phyloP scores from a whole-genome alignment of 2,113 vertebrate genomes.

The Pandion haliaetus region DNA sequence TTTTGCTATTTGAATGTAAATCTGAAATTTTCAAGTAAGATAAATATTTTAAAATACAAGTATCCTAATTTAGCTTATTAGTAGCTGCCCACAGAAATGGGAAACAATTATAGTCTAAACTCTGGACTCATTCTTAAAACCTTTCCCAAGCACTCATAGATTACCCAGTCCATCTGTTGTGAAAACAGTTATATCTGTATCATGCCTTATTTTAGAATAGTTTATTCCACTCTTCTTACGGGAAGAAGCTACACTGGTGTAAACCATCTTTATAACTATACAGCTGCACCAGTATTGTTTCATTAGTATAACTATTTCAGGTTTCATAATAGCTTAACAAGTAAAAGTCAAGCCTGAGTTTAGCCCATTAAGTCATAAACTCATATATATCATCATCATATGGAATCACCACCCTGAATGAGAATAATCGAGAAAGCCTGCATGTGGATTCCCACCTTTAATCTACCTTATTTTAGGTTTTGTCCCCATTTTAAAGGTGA shows the following conservation, averaged over 20 bases:
- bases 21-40: not conserved
- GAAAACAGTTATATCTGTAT: not conserved
- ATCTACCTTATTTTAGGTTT: not conserved
- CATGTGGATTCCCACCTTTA: not conserved
- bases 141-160: not conserved
- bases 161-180: not conserved
- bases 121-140: not conserved
- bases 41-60: not conserved
- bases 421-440: not conserved
- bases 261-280: not conserved
- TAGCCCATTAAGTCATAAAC: not conserved
- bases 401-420: not conserved
- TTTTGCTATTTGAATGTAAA: not conserved
- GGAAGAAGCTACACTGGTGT: not conserved
- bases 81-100: not conserved
- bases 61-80: not conserved
- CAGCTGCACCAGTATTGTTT: not conserved
- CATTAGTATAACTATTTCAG: not conserved
- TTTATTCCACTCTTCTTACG: not conserved
- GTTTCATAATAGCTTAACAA: not conserved
- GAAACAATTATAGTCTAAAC: not conserved
- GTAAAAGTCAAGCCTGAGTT: not conserved
- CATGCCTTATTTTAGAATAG: not conserved
- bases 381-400: not conserved
- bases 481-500: not conserved